These are phyloP conservation scores for Cotesia chilonis DNA, from an alignment of 1,140 invertebrate species.

Conservation along the genomic window DNA sequence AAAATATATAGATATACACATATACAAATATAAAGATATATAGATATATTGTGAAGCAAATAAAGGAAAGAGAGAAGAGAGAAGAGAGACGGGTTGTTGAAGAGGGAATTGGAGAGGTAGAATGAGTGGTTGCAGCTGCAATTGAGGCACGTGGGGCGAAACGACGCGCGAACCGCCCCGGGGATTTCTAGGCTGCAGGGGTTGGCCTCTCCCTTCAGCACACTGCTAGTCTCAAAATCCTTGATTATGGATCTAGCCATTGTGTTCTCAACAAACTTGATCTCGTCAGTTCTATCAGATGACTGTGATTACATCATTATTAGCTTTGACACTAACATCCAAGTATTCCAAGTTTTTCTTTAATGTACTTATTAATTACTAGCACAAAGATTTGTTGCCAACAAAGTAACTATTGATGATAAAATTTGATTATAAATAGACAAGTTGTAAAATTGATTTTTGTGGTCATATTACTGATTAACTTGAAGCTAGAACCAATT, in stretches of 20 bases:
- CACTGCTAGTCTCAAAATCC: neutral
- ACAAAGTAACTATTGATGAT: too few species aligned
- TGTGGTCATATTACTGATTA: too few species aligned
- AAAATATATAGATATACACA: neutral
- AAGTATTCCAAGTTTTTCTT: too few species aligned
- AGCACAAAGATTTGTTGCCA: too few species aligned
- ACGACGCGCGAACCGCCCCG: conserved; percentile 42
- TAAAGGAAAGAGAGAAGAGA: conserved; percentile 6
- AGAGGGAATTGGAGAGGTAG: conserved; percentile 10
- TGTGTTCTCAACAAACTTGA: neutral
- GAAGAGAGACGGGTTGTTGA: conserved; percentile 9
- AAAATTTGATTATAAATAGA: too few species aligned
- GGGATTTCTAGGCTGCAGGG: conserved; percentile 38
- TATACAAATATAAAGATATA: neutral
- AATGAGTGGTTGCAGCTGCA: conserved; percentile 37
- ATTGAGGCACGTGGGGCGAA: conserved; percentile 37
- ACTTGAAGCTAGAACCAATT: too few species aligned
- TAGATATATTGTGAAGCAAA: too few species aligned
- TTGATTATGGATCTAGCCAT: conserved; percentile 1
- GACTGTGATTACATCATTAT: too few species aligned
- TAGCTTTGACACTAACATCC: too few species aligned
- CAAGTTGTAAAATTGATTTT: too few species aligned
- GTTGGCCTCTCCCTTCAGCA: neutral
- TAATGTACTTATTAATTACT: too few species aligned
- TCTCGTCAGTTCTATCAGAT: neutral